A percentile compares a stretch with the other conserved stretches of the same genome.
phyloP scores from a whole-genome alignment of 1,140 invertebrate species.

The Drosophila quadrilineata region DNA sequence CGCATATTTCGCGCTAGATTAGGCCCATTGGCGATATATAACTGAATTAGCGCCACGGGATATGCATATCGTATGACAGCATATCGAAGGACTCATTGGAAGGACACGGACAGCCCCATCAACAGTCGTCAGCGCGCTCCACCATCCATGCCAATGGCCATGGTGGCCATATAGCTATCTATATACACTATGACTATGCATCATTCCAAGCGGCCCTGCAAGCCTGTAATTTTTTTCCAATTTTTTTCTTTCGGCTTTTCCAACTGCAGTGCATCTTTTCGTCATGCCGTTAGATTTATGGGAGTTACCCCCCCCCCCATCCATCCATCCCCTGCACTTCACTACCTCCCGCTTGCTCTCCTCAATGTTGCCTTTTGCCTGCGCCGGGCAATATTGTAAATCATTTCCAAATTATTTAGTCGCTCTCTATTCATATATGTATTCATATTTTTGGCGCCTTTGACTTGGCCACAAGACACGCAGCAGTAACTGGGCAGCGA shows the following conservation, averaged over 20 bases:
- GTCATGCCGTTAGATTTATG: constrained; percentile 77
- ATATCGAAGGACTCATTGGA: neutral
- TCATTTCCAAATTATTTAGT: constrained; percentile 79
- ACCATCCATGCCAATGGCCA: neutral
- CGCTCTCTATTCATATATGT: constrained; percentile 67
- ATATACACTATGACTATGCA: too few species aligned
- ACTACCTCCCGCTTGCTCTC: neutral
- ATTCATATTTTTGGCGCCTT: constrained; percentile 76
- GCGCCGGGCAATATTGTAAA: constrained; percentile 67
- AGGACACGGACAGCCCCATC: too few species aligned
- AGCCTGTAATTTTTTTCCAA: constrained; percentile 54
- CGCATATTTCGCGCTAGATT: constrained; percentile 59
- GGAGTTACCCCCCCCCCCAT: constrained; percentile 23
- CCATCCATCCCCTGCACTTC: neutral
- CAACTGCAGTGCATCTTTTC: constrained; percentile 71
- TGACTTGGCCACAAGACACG: neutral
- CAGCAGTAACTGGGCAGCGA: too few species aligned
- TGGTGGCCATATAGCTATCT: too few species aligned
- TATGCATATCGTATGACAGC: constrained; percentile 44
- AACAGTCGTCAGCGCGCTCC: neutral
- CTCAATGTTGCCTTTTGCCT: constrained; percentile 4
- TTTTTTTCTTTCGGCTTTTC: neutral
- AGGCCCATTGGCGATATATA: constrained; percentile 67
- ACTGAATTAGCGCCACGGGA: constrained; percentile 68
- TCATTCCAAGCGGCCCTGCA: constrained; percentile 49